phyloP scores from a whole-genome alignment of 1,140 invertebrate genomes.

The Penaeus vannamei region DNA sequence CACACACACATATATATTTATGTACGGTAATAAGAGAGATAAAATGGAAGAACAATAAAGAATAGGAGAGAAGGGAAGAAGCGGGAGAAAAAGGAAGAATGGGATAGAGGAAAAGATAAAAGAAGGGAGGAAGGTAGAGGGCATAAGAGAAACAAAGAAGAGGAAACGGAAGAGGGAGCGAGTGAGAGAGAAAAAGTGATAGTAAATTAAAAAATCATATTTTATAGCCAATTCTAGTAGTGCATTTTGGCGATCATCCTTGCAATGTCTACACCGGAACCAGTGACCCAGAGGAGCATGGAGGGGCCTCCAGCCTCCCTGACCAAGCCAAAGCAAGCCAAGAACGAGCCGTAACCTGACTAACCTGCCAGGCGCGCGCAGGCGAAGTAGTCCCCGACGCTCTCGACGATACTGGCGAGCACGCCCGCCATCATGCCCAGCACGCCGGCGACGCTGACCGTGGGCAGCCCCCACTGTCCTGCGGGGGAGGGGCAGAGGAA shows the following conservation, averaged over 20 bases:
- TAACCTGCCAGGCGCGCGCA: constrained; percentile 60
- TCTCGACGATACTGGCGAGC: constrained; percentile 77
- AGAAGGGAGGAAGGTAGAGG: not conserved
- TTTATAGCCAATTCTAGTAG: no score
- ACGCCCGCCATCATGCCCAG: constrained; percentile 89
- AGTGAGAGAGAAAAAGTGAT: not conserved
- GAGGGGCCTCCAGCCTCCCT: no score
- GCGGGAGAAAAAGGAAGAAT: not conserved
- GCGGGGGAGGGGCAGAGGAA: not conserved
- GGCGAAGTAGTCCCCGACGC: constrained; percentile 63
- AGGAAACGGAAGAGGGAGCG: not conserved
- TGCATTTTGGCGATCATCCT: no score
- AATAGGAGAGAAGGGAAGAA: constrained; percentile 1
- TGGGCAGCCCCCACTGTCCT: constrained; percentile 88
- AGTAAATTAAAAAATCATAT: no score
- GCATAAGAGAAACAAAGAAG: not conserved
- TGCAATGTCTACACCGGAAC: no score
- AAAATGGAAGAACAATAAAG: not conserved
- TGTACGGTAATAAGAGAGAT: not conserved
- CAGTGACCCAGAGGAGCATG: no score
- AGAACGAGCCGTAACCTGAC: constrained; percentile 69
- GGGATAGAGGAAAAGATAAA: not conserved
- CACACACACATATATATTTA: no score
- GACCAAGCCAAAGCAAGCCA: no score
- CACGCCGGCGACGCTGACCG: constrained; percentile 82